Evolutionary conservation across 2,888 invertebrate genomes (phyloP).

Genomic region (Drosophila greeni): DNA sequence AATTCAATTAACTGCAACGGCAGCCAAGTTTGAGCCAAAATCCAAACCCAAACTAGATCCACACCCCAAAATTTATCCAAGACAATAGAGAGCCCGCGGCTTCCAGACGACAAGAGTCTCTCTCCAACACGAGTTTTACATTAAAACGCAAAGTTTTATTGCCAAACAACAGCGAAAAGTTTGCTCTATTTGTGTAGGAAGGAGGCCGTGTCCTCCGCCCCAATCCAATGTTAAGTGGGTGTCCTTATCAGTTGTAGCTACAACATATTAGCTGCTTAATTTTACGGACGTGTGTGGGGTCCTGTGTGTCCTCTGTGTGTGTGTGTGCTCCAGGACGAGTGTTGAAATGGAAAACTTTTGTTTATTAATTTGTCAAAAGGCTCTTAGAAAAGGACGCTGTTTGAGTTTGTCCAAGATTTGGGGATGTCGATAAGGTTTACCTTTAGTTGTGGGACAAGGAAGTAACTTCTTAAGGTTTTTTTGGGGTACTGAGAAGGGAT

Average conservation of each 20-base stretch:
- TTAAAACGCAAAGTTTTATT: constrained; percentile 62
- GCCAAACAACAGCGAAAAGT: constrained; percentile 48
- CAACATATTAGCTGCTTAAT: constrained; percentile 68
- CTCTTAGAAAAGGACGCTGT: constrained; percentile 20
- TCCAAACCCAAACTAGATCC: not conserved
- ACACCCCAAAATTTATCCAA: constrained; percentile 20
- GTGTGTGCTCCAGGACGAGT: constrained; percentile 20
- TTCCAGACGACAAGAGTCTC: not conserved
- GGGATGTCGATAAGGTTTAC: constrained; percentile 17
- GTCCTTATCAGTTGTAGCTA: constrained; percentile 63
- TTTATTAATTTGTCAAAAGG: constrained; percentile 66
- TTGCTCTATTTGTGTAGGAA: constrained; percentile 67
- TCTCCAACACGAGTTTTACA: constrained; percentile 64
- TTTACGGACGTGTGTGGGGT: constrained; percentile 46
- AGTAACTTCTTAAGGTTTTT: not conserved
- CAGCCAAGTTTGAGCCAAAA: constrained; percentile 1
- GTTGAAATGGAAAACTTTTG: constrained; percentile 58
- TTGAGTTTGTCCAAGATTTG: constrained; percentile 43
- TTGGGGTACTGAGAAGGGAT: not conserved
- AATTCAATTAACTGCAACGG: constrained; percentile 60
- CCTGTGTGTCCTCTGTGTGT: constrained; percentile 14
- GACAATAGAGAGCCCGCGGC: constrained; percentile 27
- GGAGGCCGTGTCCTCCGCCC: constrained; percentile 40
- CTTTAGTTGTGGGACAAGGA: not conserved
- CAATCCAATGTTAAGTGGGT: constrained; percentile 43